Base-by-base conservation (phyloP, 2,888 invertebrate species). In the Orthonevra nobilis region DNA sequence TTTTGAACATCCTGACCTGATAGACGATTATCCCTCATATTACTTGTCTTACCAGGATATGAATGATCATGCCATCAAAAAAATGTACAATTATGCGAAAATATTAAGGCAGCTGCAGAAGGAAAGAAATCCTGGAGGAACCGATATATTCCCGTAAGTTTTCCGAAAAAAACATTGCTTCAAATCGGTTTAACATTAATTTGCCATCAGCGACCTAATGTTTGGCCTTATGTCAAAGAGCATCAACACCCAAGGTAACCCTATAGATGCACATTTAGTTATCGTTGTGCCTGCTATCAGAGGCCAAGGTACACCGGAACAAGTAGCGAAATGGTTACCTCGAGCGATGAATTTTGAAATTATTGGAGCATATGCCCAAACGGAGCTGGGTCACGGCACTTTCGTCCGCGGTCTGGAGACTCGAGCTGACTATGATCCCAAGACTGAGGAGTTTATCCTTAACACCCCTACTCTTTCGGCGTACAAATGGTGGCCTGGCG, bases 401-500 rank as follows among this genome's bases (percentile, higher is more conserved):
- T 97, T 96, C 86, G 92, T 98, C 64, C 92, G 96, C 81, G 86
- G 96, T 0, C 88, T 98, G 82, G 97, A 98, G 90, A 98, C 98
- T 0, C 96, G 95, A 0, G 96, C 98, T 1, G 96, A 95, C 0
- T 98, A 95, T 86, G 97, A 98, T 87, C 90, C 92, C 0, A 85
- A 87, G 1, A 94, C 93, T 0, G 91, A 96, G 86, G 95, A 97
- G 89, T 98, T 98, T 86, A 90, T 97, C 32, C 87, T 98, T 19
- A 92, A 97, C 85, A 95, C 95, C 52, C 98, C 98, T 0, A 94
- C 94, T 1, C 89, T 97, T 6, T 94, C 96, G 0, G 92, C 97
- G 0, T 95, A 94, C 86, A 98, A 98, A 89, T 98, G 97, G 96
- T 98, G 97, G 98, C 97, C 97, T 12, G 98, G 97, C 12, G 95